These are phyloP conservation scores for Sebastes cheni DNA, from an alignment of 2,797 vertebrate species.

Conservation along the genomic window DNA sequence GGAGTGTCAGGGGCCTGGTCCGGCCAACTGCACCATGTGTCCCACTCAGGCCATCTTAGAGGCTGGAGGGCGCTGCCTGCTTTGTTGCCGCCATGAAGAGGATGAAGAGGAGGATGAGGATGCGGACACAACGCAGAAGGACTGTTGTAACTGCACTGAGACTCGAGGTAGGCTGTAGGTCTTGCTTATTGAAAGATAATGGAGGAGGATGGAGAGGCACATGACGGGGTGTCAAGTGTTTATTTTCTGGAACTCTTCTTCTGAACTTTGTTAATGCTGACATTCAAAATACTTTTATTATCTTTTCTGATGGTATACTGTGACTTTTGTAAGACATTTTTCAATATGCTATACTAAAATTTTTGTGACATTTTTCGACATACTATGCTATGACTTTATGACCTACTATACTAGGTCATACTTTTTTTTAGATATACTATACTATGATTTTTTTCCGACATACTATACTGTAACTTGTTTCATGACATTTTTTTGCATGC, in stretches of 20 bases:
- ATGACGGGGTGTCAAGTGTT: background rate
- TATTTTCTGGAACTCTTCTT: too few relatives aligned
- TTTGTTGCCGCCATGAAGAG: conserved; percentile 80
- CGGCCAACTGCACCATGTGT: conserved; percentile 88
- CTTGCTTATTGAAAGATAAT: background rate
- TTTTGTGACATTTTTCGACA: too few relatives aligned
- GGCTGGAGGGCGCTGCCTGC: conserved; percentile 87
- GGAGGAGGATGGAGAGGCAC: background rate
- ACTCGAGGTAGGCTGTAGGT: conserved; percentile 79
- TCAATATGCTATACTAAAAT: too few relatives aligned
- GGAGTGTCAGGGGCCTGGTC: conserved; percentile 88
- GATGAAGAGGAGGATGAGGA: conserved; percentile 20
- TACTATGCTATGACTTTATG: too few relatives aligned
- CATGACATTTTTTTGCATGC: too few relatives aligned
- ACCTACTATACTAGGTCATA: too few relatives aligned
- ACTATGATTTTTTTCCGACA: background rate
- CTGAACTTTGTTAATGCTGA: background rate
- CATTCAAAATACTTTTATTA: background rate
- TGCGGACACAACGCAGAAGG: conserved; percentile 39
- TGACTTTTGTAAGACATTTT: too few relatives aligned
- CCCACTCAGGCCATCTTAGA: conserved; percentile 80
- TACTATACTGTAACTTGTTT: too few relatives aligned
- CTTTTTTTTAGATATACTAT: background rate
- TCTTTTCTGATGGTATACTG: background rate
- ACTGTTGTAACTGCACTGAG: conserved; percentile 92